Percentiles rank a stretch among this genome's conserved stretches.
Conservation (phyloP, 2,113 vertebrate species). For the Neolamprologus devosi region DNA sequence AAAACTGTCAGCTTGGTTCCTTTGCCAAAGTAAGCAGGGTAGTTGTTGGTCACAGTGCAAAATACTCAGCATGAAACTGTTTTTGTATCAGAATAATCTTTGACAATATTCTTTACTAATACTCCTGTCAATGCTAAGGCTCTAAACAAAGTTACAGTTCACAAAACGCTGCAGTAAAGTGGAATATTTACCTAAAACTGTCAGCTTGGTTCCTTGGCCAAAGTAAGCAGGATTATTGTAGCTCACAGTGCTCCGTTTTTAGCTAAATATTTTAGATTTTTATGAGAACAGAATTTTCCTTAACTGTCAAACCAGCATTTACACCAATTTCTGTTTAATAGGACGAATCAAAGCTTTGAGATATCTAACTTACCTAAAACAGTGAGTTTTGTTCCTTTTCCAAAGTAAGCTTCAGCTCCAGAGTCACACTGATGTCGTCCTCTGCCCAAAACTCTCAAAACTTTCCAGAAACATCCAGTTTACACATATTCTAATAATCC, state of each 20-base stretch:
- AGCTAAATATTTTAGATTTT: neutral
- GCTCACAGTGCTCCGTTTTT: neutral
- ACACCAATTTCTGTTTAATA: fast-evolving
- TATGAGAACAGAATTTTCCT: neutral
- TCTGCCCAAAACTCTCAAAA: conserved; percentile 23
- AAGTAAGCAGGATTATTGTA: conserved; percentile 36
- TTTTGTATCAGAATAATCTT: too few relatives aligned
- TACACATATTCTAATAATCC: neutral
- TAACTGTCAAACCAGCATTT: neutral
- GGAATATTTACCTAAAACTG: conserved; percentile 9
- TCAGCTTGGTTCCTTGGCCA: conserved; percentile 63
- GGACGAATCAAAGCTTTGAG: neutral
- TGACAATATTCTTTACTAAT: too few relatives aligned
- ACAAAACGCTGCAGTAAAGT: neutral
- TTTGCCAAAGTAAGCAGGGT: fast-evolving
- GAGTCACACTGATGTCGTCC: conserved; percentile 20
- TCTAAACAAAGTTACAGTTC: too few relatives aligned
- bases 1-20: too few relatives aligned
- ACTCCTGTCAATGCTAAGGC: too few relatives aligned
- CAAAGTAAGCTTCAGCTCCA: neutral
- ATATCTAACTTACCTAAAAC: neutral
- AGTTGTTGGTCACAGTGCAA: too few relatives aligned
- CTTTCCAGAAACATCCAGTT: neutral
- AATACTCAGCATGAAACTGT: too few relatives aligned
- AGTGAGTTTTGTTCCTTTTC: neutral